Evolutionary conservation across 2,888 invertebrate genomes (phyloP), one percentile per base, ranked within the genome.

Genomic region (Lycia hirtaria): DNA sequence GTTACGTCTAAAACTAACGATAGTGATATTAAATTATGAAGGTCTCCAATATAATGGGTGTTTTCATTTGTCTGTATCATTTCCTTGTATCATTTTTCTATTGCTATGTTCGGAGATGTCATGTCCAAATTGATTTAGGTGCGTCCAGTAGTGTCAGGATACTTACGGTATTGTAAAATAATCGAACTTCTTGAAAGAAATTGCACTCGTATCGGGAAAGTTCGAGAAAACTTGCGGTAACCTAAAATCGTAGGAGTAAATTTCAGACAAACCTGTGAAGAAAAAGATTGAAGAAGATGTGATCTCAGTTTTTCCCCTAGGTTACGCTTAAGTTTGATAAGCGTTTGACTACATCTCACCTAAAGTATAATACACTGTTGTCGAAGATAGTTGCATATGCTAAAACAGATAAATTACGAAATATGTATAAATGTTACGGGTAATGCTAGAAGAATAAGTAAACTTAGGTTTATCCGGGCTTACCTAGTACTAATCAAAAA

Each of bases 1-100:
- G 24, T 7, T 14, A 26, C 1, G 6, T n/a, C n/a, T n/a, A 12
- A 26, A 41, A 14, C 47, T 20, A 48, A 47, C 38, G 40, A 48
- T n/a, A n/a, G 41, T 54, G 48, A 41, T 47, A 54, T 47, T 47
- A 47, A 47, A 54, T 54, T 47, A 45, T 45, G 53, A 38, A 24
- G 30, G 20, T 24, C 26, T 22, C 14, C 45, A 14, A 20, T 43
- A 26, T 54, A 40, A 41, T 41, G 6, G 28, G 24, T 56, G 55
- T 56, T 50, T 56, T 19, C 44, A 38, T 56, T 44, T 44, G 56
- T 50, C 41, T 37, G 44, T 1, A 10, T 14, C 37, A 45, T 44
- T 20, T 35, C 37, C 26, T 37, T 24, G n/a, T n/a, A 14, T 20
- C 9, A 43, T 19, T 55, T 43, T 48, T 48, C 41, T 35, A 28